Conservation (phyloP, 2,797 vertebrate species). For the Leuciscus waleckii region DNA sequence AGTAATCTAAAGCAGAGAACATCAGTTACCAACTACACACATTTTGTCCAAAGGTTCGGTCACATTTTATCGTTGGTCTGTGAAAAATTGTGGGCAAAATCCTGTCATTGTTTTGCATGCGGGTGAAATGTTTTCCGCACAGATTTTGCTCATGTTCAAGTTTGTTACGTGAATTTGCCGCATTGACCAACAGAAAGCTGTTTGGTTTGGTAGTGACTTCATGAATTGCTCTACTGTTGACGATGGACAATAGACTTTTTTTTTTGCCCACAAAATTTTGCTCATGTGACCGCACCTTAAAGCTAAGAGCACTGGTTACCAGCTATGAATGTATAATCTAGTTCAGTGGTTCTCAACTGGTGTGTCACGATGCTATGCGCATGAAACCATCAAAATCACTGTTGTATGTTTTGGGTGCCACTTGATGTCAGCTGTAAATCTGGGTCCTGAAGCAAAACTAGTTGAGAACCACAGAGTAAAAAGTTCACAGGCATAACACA, state of each 20-base stretch:
- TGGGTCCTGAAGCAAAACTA: background rate
- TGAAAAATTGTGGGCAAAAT: background rate
- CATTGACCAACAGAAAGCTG: background rate
- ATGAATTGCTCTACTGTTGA: background rate
- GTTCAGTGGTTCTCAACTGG: background rate
- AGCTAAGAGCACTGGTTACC: background rate
- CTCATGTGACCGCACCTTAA: background rate
- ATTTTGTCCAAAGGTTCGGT: background rate
- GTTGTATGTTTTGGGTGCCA: background rate
- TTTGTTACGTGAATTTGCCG: background rate
- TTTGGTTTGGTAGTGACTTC: background rate
- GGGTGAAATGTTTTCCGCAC: background rate
- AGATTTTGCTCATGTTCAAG: background rate
- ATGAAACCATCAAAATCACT: background rate
- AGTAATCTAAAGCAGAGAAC: slow-evolving; percentile 83
- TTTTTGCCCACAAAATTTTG: background rate
- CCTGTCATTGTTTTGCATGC: background rate
- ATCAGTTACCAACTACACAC: background rate
- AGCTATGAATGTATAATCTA: background rate
- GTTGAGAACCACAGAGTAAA: background rate
- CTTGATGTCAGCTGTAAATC: background rate
- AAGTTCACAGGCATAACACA: slow-evolving; percentile 58
- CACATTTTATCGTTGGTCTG: background rate
- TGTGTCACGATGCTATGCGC: background rate
- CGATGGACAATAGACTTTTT: background rate